Conservation (phyloP, 1,140 invertebrate species). For the Lysiphlebus fabarum region DNA sequence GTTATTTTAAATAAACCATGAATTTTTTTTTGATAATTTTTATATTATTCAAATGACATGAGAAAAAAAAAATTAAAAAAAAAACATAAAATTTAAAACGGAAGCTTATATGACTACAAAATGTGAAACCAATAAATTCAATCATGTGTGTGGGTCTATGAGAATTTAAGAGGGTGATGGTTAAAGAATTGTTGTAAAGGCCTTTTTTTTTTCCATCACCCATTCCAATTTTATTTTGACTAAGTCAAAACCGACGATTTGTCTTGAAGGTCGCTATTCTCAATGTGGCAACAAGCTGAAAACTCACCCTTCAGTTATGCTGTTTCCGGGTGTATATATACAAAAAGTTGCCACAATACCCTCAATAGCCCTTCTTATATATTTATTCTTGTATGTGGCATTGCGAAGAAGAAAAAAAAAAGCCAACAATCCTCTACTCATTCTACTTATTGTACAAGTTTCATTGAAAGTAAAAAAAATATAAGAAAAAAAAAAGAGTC, state of each 20-base stretch:
- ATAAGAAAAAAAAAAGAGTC: too few species aligned
- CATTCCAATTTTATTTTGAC: too few species aligned
- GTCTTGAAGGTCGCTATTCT: slow-evolving; percentile 44
- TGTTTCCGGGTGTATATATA: slow-evolving; percentile 25
- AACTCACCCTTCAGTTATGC: slow-evolving; percentile 37
- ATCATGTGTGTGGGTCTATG: slow-evolving; percentile 28
- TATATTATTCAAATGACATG: slow-evolving; percentile 1
- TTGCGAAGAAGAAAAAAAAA: too few species aligned
- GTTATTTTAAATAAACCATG: too few species aligned
- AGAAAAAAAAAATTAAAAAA: slow-evolving; percentile 1
- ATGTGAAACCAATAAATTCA: slow-evolving; percentile 40
- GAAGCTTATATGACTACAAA: slow-evolving; percentile 9
- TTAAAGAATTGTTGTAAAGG: slow-evolving; percentile 44
- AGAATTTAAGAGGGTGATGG: slow-evolving; percentile 24
- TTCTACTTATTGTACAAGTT: too few species aligned
- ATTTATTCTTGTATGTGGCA: too few species aligned
- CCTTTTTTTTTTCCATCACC: slow-evolving; percentile 20
- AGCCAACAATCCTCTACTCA: too few species aligned
- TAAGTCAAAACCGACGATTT: slow-evolving; percentile 47
- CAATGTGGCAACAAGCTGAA: slow-evolving; percentile 52
- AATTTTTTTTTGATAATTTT: background rate
- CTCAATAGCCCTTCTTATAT: slow-evolving; percentile 35
- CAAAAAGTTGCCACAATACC: slow-evolving; percentile 39
- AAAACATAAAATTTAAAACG: background rate
- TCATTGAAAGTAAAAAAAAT: too few species aligned